Conservation (phyloP, 2,888 invertebrate genomes). For the Diogma glabrata region DNA sequence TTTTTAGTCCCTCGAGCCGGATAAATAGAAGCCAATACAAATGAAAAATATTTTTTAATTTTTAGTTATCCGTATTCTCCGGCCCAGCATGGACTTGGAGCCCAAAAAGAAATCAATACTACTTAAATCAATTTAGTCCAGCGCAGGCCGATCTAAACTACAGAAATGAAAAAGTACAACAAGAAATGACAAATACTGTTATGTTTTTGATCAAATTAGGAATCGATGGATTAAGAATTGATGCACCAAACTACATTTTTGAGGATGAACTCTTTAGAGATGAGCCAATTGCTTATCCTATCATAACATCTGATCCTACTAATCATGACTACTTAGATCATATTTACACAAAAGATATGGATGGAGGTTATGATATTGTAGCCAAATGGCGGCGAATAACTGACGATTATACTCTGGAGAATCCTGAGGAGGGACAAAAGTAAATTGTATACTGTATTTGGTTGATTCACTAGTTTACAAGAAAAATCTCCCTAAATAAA, state of each 20-base stretch:
- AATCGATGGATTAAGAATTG: slow-evolving; percentile 77
- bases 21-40: slow-evolving; percentile 33
- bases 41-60: too few relatives aligned
- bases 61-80: slow-evolving; percentile 45
- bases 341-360: slow-evolving; percentile 47
- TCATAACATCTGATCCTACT: slow-evolving; percentile 37
- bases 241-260: slow-evolving; percentile 56
- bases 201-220: slow-evolving; percentile 74
- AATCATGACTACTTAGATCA: slow-evolving; percentile 47
- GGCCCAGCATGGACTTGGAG: slow-evolving; percentile 67
- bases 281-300: slow-evolving; percentile 40
- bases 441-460: neutral
- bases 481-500: too few relatives aligned
- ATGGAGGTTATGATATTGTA: slow-evolving; percentile 50
- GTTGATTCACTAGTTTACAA: too few relatives aligned
- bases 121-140: slow-evolving; percentile 64
- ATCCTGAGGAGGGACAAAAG: neutral
- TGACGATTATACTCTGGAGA: neutral
- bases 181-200: slow-evolving; percentile 53
- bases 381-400: slow-evolving; percentile 47
- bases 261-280: slow-evolving; percentile 45
- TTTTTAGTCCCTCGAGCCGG: slow-evolving; percentile 18
- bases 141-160: slow-evolving; percentile 76
- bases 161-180: slow-evolving; percentile 52
- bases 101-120: slow-evolving; percentile 52